Percentiles rank a stretch among this genome's conserved stretches.
Conservation (phyloP, 2,113 vertebrate species). For the Stegastes partitus region DNA sequence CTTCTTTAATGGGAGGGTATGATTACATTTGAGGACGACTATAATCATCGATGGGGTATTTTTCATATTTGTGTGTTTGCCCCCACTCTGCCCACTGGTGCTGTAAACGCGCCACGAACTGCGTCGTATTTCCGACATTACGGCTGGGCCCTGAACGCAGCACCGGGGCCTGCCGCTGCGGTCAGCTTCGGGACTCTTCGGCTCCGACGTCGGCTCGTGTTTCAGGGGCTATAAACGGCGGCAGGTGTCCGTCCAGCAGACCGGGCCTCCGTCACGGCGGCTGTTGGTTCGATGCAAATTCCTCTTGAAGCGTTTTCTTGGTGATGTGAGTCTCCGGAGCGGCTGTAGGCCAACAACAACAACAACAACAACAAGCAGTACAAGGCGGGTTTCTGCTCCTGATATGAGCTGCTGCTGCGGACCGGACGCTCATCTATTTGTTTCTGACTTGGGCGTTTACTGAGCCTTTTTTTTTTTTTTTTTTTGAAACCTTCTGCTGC, state of each 20-base stretch:
- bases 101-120: not conserved
- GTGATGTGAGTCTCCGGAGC: not conserved
- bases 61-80: not conserved
- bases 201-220: not conserved
- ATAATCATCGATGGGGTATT: no score
- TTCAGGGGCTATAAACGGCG: not conserved
- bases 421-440: not conserved
- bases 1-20: no score
- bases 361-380: conserved; percentile 1
- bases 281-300: not conserved
- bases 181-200: not conserved
- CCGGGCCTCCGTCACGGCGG: no score
- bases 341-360: not conserved
- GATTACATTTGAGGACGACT: no score
- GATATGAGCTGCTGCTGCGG: not conserved
- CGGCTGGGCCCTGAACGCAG: not conserved
- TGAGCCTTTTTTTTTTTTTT: no score
- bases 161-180: conserved; percentile 12
- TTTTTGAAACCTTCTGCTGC: no score
- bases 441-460: not conserved
- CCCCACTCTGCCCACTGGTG: not conserved
- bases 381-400: not conserved
- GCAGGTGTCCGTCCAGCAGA: conserved; percentile 27
- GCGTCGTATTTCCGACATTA: not conserved
- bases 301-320: conserved; percentile 12